Percentiles rank a stretch among this genome's conserved stretches.
These are phyloP conservation scores for Microcebus ravelobensis DNA, from an alignment of 2,113 vertebrate genomes.

Conservation along the genomic window DNA sequence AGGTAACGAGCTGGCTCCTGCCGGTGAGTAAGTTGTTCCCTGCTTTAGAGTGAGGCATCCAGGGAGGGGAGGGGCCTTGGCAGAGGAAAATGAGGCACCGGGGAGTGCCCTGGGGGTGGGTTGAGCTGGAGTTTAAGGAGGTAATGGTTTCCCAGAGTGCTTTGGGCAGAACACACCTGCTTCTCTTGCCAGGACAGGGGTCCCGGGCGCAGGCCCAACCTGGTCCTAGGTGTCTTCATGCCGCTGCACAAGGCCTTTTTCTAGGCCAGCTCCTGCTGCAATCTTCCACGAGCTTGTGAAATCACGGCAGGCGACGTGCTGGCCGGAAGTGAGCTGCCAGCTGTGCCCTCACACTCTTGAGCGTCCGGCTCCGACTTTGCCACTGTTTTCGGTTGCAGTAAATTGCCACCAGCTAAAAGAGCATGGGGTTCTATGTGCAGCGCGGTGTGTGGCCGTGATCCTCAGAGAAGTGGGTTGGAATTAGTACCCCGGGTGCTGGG, in stretches of 20 bases:
- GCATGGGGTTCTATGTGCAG: not conserved
- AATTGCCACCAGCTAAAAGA: not conserved
- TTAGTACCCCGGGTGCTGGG: not conserved
- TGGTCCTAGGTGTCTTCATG: not conserved
- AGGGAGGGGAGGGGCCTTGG: not conserved
- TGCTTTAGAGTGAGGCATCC: not conserved
- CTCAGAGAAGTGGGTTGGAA: not conserved
- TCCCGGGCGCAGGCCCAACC: not conserved
- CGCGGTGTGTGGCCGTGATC: not conserved
- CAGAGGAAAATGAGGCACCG: not conserved
- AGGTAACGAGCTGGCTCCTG: not conserved
- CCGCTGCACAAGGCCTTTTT: not conserved
- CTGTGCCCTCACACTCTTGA: rapidly evolving
- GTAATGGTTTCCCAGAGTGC: not conserved
- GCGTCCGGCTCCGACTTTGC: not conserved
- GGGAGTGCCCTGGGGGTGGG: not conserved
- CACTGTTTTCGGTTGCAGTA: not conserved
- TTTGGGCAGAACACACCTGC: rapidly evolving
- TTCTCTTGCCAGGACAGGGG: not conserved
- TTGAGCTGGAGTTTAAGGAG: not conserved
- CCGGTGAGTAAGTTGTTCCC: not conserved
- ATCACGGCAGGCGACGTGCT: not conserved
- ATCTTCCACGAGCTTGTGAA: not conserved
- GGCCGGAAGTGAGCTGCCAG: not conserved
- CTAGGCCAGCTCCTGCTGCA: not conserved